phyloP scores from a whole-genome alignment of 2,797 vertebrate species.

The Sebastes flavidus region DNA sequence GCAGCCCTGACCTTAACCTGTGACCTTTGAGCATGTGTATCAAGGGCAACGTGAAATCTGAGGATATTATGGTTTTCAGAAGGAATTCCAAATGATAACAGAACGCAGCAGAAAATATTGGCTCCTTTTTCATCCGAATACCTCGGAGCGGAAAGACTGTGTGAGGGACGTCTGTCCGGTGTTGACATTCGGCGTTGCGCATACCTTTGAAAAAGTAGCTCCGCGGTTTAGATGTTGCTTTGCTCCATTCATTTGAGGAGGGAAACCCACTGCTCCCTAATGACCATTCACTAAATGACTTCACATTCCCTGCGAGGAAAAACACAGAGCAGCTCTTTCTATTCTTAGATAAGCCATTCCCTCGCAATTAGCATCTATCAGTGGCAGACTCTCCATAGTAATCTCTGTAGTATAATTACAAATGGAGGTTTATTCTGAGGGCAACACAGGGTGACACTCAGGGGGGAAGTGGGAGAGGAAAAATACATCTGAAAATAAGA shows the following conservation, averaged over 20 bases:
- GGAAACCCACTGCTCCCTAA: neutral
- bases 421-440: neutral
- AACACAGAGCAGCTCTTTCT: neutral
- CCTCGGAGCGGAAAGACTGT: neutral
- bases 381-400: neutral
- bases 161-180: conserved; percentile 2
- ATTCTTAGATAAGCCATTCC: conserved; percentile 4
- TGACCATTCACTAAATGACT: conserved; percentile 9
- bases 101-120: neutral
- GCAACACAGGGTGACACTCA: neutral
- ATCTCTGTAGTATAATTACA: conserved; percentile 7
- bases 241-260: neutral
- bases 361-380: neutral
- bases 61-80: conserved; percentile 22
- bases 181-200: conserved; percentile 6
- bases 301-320: conserved; percentile 1
- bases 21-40: neutral
- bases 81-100: conserved; percentile 10
- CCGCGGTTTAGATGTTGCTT: neutral
- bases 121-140: neutral
- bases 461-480: neutral
- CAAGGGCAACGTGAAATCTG: neutral
- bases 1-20: neutral
- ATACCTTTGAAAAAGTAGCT: conserved; percentile 4
- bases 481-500: neutral